Evolutionary conservation across 1,140 invertebrate genomes (phyloP), one percentile per base, ranked within the genome.

Genomic region (Zaprionus camerounensis): DNA sequence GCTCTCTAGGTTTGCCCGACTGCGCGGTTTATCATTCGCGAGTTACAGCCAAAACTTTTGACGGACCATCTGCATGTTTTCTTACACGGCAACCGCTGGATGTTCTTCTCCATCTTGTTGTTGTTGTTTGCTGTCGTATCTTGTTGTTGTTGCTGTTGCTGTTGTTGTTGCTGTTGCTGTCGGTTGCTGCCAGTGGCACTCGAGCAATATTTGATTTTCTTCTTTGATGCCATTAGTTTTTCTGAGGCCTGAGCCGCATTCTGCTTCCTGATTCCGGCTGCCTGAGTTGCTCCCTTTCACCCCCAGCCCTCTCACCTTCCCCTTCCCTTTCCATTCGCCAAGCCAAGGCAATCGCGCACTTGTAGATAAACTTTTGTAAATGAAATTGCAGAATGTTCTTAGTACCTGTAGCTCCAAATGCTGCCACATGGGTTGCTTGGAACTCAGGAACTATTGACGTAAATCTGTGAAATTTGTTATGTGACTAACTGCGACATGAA

Each of bases 131-230:
- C 26, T 55, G 20, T 13, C 36, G 36, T 12, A 15, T 72, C 46
- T 20, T 66, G 62, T 31, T 72, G 56, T 26, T 66, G 62, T 28
- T 28, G 28, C 1, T 72, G 46, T 12, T 66, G 62, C 41, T 80
- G 71, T 20, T 73, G 74, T 28, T 71, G 44, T 44, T 72, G 65
- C 41, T 77, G 77, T 15, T 74, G 68, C 24, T 79, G 78, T 20
- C 67, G 70, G 62, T 51, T 76, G 69, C 69, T 83, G 84, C 78
- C 84, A 83, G 72, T 87, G 81, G 81, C 84, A 87, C 84, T 87
- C 82, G 84, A 88, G 81, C 84, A 88, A 87, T 87, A 87, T 87
- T 87, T 87, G 84, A 87, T 87, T 87, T 87, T 88, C 84, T 75
- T 81, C 84, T 87, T 87, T 87, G 84, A 87, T 87, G 84, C 80